phyloP scores from a whole-genome alignment of 35 echinoderm and acorn worm species.

The Acanthaster planci region DNA sequence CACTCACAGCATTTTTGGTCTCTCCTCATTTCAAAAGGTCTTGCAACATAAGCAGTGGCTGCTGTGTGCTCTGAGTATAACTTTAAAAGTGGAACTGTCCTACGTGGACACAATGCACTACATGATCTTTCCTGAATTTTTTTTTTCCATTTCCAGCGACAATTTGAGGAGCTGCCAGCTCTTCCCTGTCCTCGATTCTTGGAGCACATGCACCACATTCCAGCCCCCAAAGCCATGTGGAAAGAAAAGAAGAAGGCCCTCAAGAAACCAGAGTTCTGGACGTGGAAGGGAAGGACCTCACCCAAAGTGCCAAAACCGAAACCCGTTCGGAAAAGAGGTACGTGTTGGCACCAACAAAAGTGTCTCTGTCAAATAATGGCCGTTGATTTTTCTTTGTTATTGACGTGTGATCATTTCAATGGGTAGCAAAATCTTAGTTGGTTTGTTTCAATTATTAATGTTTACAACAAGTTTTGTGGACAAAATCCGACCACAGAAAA shows the following conservation, averaged over 20 bases:
- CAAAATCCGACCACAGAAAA: no score
- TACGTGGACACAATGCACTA: not conserved
- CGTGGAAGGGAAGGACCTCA: constrained; percentile 74
- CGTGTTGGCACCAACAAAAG: not conserved
- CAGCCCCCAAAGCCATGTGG: constrained; percentile 2
- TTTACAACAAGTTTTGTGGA: no score
- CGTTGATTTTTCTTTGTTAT: no score
- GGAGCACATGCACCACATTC: constrained; percentile 71
- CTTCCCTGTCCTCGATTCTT: constrained; percentile 78
- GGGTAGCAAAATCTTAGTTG: no score
- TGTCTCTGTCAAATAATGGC: no score
- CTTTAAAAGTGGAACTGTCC: no score
- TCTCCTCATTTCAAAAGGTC: no score
- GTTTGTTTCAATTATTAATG: no score
- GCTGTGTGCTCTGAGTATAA: no score
- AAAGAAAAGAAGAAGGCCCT: constrained; percentile 42
- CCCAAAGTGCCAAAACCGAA: constrained; percentile 30
- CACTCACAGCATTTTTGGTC: no score
- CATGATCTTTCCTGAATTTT: not conserved
- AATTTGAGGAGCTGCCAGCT: constrained; percentile 66
- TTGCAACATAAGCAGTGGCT: no score
- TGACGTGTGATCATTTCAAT: no score
- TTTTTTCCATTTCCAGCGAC: constrained; percentile 46
- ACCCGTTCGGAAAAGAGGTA: constrained; percentile 50
- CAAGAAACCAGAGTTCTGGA: constrained; percentile 91